Base-by-base conservation (phyloP, 1,140 invertebrate genomes). In the Drosophila dunni region DNA sequence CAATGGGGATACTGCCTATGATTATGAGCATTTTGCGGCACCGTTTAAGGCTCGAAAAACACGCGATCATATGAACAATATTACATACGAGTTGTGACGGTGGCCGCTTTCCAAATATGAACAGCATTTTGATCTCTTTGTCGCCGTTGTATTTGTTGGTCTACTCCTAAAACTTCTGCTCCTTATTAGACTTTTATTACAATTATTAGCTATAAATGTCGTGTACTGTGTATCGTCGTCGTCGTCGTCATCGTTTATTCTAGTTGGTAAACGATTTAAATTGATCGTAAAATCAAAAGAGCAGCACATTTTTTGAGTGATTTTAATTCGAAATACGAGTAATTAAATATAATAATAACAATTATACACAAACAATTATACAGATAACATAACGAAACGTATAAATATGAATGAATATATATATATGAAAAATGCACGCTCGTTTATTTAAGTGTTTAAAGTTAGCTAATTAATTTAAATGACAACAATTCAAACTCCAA, bases 21-120 rank as follows among this genome's bases (percentile, higher is more conserved):
- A 85, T 45, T 88, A 89, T 44, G 91, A 92, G 66, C 86, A 92
- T 60, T 92, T 91, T 50, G 88, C 91, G 45, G 86, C 88, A 20
- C 84, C 86, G 20, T 92, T 91, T 53, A 91, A 86, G 61, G 62
- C 91, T 48, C 81, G 91, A 9, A 92, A 89, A 62, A 91, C 88
- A 54, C 91, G 90, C 61, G 91, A 92, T 67, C 85, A 91, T 71
- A 79, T 92, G 77, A 91, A 91, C 53, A 92, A 92, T 58, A 92
- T 92, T 36, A 91, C 91, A 36, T 92, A 92, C 66, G 91, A 92
- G 72, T 92, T 92, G 91, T 92, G 91, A 92, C 91, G 86, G 81
- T 82, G 77, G 81, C 65, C 71, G 66, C 38, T 68, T 60, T 44
- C 50, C 40, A 57, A 50, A 73, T 54, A 34, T 42, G 66, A 67